phyloP scores from a whole-genome alignment of 2,797 vertebrate species.

The Hemibagrus guttatus region DNA sequence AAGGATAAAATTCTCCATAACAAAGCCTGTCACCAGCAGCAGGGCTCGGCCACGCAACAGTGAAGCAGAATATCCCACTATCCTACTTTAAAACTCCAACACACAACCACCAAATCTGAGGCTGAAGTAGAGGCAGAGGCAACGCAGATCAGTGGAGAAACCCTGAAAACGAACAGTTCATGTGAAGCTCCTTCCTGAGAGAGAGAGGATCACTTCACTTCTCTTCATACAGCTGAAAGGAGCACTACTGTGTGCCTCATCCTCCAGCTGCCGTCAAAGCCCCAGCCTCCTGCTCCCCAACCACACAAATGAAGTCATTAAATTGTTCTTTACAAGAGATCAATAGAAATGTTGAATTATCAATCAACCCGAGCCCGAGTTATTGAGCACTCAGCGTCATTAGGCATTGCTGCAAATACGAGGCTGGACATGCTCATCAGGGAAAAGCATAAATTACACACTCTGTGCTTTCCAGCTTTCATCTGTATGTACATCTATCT shows the following conservation, averaged over 20 bases:
- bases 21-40: slow-evolving; percentile 33
- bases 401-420: slow-evolving; percentile 26
- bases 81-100: background rate
- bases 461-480: background rate
- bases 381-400: slow-evolving; percentile 39
- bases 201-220: background rate
- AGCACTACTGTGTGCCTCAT: background rate
- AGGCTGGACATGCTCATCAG: slow-evolving; percentile 8
- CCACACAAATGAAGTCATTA: slow-evolving; percentile 42
- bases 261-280: slow-evolving; percentile 5
- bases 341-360: slow-evolving; percentile 37
- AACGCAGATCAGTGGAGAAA: slow-evolving; percentile 7
- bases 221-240: background rate
- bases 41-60: slow-evolving; percentile 10
- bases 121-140: background rate
- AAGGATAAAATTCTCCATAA: background rate
- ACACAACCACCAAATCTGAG: background rate
- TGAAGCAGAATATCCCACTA: background rate
- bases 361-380: slow-evolving; percentile 29
- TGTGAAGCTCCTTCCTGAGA: background rate
- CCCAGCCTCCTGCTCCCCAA: background rate
- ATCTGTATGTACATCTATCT: background rate
- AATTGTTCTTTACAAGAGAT: slow-evolving; percentile 36
- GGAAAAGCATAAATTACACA: slow-evolving; percentile 17
- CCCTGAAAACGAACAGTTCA: slow-evolving; percentile 10